Conservation (phyloP, 2,113 vertebrate species). For the Mesitornis unicolor region DNA sequence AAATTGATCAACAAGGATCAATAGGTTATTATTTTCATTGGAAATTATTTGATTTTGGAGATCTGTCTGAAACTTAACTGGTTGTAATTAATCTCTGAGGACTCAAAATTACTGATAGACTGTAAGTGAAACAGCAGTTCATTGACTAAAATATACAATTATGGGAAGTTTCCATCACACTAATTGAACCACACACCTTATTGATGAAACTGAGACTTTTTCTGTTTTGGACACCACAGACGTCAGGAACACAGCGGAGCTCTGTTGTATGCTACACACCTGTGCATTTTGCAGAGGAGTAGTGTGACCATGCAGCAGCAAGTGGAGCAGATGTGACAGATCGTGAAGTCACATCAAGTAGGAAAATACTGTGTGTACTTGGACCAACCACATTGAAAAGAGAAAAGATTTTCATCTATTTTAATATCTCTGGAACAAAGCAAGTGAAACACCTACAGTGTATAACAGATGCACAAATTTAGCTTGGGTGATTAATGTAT, state of each 20-base stretch:
- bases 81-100: background rate
- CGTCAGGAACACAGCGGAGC: background rate
- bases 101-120: background rate
- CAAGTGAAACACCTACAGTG: background rate
- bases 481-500: slow-evolving; percentile 8
- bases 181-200: background rate
- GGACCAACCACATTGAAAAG: background rate
- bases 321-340: background rate
- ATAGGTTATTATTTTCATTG: background rate
- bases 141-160: background rate
- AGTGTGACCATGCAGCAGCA: background rate
- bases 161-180: background rate
- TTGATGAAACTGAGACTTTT: background rate
- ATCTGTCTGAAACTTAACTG: background rate
- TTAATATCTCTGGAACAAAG: background rate
- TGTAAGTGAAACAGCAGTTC: background rate
- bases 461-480: slow-evolving; percentile 37
- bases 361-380: background rate
- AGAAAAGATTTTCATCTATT: background rate
- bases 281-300: background rate
- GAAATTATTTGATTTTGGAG: background rate
- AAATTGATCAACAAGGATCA: background rate
- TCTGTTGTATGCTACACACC: background rate
- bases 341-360: background rate
- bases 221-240: background rate